These are phyloP conservation scores for Aporrectodea caliginosa DNA, from an alignment of 1,140 invertebrate species.

Conservation along the genomic window DNA sequence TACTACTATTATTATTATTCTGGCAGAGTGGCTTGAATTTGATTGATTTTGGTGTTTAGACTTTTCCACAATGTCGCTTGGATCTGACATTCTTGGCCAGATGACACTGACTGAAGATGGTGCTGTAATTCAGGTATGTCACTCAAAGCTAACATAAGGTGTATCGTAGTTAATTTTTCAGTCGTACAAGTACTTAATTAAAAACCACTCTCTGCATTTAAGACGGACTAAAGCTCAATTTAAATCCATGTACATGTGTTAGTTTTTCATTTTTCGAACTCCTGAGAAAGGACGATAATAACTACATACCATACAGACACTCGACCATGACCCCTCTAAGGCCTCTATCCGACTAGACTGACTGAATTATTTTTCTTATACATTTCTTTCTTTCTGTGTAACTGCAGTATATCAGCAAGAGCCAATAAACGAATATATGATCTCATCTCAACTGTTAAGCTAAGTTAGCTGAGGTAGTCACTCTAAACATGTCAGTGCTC, in stretches of 20 bases:
- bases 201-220: background rate
- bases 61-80: background rate
- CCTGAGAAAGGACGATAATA: background rate
- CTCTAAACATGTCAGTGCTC: background rate
- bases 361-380: too few relatives aligned
- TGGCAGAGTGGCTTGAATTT: too few relatives aligned
- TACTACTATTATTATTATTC: too few relatives aligned
- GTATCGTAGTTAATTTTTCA: background rate
- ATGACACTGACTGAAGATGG: background rate
- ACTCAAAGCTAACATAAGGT: background rate
- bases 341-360: too few relatives aligned
- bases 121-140: background rate
- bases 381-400: too few relatives aligned
- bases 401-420: background rate
- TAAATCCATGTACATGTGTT: background rate
- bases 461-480: background rate
- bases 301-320: background rate
- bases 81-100: background rate
- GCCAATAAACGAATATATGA: background rate
- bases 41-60: too few relatives aligned
- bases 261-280: too few relatives aligned
- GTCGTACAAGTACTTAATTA: background rate
- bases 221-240: background rate
- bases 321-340: too few relatives aligned
- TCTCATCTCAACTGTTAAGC: background rate